Evolutionary conservation across 2,797 vertebrate species (phyloP), one percentile per base, ranked within the genome.

Genomic region (Thripadectes ignobilis): DNA sequence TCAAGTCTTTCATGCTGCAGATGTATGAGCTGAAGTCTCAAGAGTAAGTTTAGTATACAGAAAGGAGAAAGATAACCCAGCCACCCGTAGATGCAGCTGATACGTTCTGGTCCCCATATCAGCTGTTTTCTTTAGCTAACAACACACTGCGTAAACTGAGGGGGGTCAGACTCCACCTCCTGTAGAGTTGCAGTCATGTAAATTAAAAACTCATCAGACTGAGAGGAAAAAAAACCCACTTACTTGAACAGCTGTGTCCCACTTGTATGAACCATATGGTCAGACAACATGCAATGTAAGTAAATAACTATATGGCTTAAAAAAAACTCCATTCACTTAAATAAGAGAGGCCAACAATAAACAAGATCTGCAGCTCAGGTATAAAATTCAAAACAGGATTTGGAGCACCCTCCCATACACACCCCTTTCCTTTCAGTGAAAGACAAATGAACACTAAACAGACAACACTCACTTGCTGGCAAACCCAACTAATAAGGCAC

Each of bases 131-230:
- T 43, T 41, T 55, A 38, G 43, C 66, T 92, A 86, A 88, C 23
- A 76, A n/a, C 36, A 61, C 5, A 48, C n/a, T 62, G 14, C 12
- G 32, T n/a, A 68, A 75, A 67, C 62, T 12, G 24, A 84, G 30
- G 19, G 19, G 21, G 6, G 11, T 73, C 69, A 84, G 93, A 91
- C 34, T 89, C 62, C 27, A 91, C 12, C 59, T 91, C 51, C 85
- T 78, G 32, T 57, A 67, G 91, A 76, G 55, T 4, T 39, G 0
- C 46, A 94, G 63, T 69, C 73, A 79, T 27, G 38, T 46, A 88
- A 81, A 96, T 95, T 94, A 96, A 96, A 95, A 96, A 45, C 36
- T 27, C 49, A 63, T 85, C 69, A 88, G 59, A 78, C 9, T 45
- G 41, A 80, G 62, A 89, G 43, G n/a, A 26, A 26, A 66, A 27